These are phyloP conservation scores for Noctua comes DNA, from an alignment of 2,888 invertebrate species.

Conservation along the genomic window DNA sequence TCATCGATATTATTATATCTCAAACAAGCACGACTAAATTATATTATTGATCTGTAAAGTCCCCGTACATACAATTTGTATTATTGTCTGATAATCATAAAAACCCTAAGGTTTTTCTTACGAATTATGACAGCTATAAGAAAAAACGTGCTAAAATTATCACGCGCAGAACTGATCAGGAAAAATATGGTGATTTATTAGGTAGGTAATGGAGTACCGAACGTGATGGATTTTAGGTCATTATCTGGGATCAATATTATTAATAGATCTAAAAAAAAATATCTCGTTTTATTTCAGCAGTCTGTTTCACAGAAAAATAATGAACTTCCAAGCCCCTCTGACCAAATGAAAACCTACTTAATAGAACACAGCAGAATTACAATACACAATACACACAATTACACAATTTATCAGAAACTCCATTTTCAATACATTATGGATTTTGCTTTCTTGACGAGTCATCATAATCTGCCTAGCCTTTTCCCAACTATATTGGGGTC, in stretches of 20 bases:
- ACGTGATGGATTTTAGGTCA: background rate
- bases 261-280: background rate
- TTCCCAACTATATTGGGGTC: too few species aligned
- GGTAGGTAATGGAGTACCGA: background rate
- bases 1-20: background rate
- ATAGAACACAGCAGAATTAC: too few species aligned
- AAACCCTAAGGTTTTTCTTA: constrained; percentile 22
- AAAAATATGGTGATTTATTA: constrained; percentile 10
- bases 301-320: background rate
- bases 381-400: too few species aligned
- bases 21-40: constrained; percentile 23
- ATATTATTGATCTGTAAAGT: constrained; percentile 27
- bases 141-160: constrained; percentile 18
- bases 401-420: too few species aligned
- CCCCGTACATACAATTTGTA: constrained; percentile 22
- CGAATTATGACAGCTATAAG: constrained; percentile 20
- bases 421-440: too few species aligned
- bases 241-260: background rate
- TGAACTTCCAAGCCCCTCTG: background rate
- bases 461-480: too few species aligned
- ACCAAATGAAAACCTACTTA: background rate
- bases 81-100: constrained; percentile 32
- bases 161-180: constrained; percentile 1
- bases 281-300: background rate
- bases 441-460: too few species aligned